Base-by-base conservation (phyloP, 2,888 invertebrate species). In the Zootermopsis nevadensis region DNA sequence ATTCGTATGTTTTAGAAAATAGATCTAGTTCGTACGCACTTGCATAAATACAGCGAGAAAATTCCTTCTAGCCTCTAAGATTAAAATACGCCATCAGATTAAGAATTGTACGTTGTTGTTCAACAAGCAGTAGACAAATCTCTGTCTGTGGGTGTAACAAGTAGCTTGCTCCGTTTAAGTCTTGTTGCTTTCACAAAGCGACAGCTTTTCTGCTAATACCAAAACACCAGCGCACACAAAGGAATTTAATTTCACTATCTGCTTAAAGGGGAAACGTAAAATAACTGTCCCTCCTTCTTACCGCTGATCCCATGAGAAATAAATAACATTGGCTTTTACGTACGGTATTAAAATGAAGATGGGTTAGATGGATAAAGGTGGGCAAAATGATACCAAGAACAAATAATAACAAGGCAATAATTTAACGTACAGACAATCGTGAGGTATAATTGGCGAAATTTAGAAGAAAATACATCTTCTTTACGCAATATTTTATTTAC, bases 141-240 rank as follows among this genome's bases (percentile, higher is more conserved):
- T n/a, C 27, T 8, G 66, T n/a, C 12, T n/a, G 66, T 66, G 19
- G 19, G 19, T 48, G n/a, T 27, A 66, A 66, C 66, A 66, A 66
- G 66, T 27, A 27, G 27, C 66, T 27, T 66, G 10, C 27, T 30
- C 30, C 4, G 27, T 8, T 66, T n/a, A 27, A n/a, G 27, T 19
- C 60, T n/a, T 24, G 24, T 42, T 7, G 24, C n/a, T 8, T 27
- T 19, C 27, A 30, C 12, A 30, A 12, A n/a, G 4, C 4, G 27
- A 66, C 66, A 66, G 66, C 66, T 66, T 66, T 66, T 66, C 66
- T 66, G 66, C 30, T 66, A 66, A 66, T n/a, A 66, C 27, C 12
- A 30, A 15, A 48, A 15, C 48, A 48, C 48, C 48, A 48, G 15
- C 15, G 19, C 12, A 27, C n/a, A 66, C 66, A 66, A 66, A 66